Evolutionary conservation across 2,797 vertebrate species (phyloP).

Genomic region (Myotis pilosus): DNA sequence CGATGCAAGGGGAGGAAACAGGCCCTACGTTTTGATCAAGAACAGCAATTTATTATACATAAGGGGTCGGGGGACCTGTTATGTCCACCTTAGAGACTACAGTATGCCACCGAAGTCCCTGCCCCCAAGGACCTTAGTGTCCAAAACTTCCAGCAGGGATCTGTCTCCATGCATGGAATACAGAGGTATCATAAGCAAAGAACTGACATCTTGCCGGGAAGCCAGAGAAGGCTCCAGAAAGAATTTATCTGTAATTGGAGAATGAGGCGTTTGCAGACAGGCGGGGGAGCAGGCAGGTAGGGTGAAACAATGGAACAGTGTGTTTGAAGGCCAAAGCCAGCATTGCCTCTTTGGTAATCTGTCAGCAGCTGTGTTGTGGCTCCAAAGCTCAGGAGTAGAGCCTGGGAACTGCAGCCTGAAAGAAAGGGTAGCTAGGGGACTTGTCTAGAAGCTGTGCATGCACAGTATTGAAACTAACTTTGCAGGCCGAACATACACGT

Average conservation of each 20-base stretch:
- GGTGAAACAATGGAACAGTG: not conserved
- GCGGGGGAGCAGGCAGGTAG: not conserved
- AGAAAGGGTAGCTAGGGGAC: fast-evolving
- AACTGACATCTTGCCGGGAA: not conserved
- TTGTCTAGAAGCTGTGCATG: not conserved
- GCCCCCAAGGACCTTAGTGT: no score
- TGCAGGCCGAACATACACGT: not conserved
- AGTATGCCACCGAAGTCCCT: not conserved
- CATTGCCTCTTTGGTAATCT: not conserved
- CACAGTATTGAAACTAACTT: not conserved
- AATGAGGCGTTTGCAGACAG: not conserved
- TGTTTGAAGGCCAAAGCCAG: not conserved
- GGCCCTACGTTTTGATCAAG: not conserved
- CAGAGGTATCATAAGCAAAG: not conserved
- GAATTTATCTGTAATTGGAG: not conserved
- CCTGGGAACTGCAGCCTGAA: not conserved
- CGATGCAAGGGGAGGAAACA: not conserved
- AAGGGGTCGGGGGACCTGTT: not conserved
- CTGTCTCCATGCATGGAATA: not conserved
- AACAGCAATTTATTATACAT: not conserved
- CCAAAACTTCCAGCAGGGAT: not conserved
- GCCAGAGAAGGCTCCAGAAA: not conserved
- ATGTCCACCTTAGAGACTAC: not conserved
- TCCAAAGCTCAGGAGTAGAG: not conserved
- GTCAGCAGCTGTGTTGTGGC: not conserved